Evolutionary conservation across 2,113 vertebrate genomes (phyloP).

Genomic region (Gila orcuttii): DNA sequence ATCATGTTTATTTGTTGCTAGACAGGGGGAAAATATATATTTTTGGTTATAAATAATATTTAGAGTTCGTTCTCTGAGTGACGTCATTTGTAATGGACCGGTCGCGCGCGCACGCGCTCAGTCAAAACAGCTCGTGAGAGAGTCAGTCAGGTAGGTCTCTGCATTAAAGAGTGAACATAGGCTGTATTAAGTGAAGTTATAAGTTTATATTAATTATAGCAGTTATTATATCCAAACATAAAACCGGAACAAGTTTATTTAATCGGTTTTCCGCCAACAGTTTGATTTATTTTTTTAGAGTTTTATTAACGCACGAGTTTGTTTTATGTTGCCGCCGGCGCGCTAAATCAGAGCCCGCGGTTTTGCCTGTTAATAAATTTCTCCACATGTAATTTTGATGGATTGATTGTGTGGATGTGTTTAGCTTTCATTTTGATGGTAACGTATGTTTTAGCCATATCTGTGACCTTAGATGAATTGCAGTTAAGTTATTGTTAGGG

Average conservation of each 20-base stretch:
- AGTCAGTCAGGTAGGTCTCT: not conserved
- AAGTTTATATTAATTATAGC: not conserved
- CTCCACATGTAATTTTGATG: not conserved
- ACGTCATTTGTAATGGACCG: too few relatives aligned
- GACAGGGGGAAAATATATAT: too few relatives aligned
- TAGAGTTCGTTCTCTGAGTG: too few relatives aligned
- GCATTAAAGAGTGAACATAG: not conserved
- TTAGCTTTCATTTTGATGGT: not conserved
- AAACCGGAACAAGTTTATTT: not conserved
- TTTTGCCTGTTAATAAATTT: not conserved
- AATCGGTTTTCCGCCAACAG: not conserved
- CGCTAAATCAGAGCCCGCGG: not conserved
- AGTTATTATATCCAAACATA: not conserved
- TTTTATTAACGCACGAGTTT: not conserved
- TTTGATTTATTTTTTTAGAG: not conserved
- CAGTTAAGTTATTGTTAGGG: not conserved
- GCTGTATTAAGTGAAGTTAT: not conserved
- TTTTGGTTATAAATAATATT: too few relatives aligned
- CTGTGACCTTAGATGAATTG: not conserved
- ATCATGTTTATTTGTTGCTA: too few relatives aligned
- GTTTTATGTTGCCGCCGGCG: not conserved
- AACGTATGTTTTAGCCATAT: not conserved
- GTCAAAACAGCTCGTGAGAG: too few relatives aligned
- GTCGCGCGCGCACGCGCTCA: too few relatives aligned
- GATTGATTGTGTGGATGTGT: not conserved